Percentiles rank a stretch among this genome's conserved stretches.
Conservation (phyloP, 2,888 invertebrate species). For the Carpatolechia fugitivella region DNA sequence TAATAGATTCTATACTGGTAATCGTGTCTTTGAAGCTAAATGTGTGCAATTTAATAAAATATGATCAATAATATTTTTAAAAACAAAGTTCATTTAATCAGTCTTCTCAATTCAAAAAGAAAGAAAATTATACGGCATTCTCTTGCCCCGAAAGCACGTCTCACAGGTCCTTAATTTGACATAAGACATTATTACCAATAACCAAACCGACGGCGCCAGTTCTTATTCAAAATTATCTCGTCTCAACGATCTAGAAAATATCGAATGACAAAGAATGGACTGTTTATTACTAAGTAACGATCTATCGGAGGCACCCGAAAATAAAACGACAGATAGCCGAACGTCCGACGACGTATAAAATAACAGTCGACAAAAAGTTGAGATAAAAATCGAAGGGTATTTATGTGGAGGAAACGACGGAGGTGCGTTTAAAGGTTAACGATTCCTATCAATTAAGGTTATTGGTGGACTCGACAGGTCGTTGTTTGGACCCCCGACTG, state of each 20-base stretch:
- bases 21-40: too few relatives aligned
- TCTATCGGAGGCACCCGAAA: constrained; percentile 71
- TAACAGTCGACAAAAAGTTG: constrained; percentile 62
- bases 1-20: too few relatives aligned
- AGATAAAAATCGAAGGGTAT: constrained; percentile 73
- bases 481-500: constrained; percentile 63
- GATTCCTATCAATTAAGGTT: constrained; percentile 79
- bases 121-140: too few relatives aligned
- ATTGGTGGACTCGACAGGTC: constrained; percentile 65
- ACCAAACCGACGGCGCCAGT: constrained; percentile 60
- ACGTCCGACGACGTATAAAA: constrained; percentile 56
- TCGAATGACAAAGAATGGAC: constrained; percentile 75
- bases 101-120: too few relatives aligned
- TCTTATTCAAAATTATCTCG: constrained; percentile 52
- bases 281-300: constrained; percentile 76
- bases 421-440: constrained; percentile 75
- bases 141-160: constrained; percentile 18
- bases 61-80: too few relatives aligned
- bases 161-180: constrained; percentile 43
- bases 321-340: constrained; percentile 58
- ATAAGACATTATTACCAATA: constrained; percentile 53
- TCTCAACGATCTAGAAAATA: constrained; percentile 62
- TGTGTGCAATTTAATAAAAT: too few relatives aligned
- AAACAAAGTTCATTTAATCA: too few relatives aligned
- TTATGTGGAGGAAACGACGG: constrained; percentile 71